Conservation (phyloP, 2,113 vertebrate species). For the Boleophthalmus pectinirostris region DNA sequence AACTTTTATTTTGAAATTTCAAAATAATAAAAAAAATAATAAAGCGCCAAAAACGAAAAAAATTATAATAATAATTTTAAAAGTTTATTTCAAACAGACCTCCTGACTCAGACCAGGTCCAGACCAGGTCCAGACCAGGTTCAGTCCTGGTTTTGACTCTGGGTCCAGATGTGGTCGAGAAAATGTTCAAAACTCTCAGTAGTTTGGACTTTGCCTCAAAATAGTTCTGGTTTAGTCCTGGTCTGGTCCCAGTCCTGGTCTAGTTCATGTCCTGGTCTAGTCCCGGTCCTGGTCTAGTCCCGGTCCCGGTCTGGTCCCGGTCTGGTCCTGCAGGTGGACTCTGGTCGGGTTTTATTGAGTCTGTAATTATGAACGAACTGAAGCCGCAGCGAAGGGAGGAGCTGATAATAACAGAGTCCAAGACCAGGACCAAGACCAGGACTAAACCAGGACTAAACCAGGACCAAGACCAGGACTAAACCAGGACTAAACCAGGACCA, state of each 20-base stretch:
- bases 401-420: neutral
- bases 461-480: neutral
- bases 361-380: neutral
- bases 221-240: neutral
- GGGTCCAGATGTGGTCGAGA: too few relatives aligned
- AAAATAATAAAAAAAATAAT: too few relatives aligned
- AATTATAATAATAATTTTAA: too few relatives aligned
- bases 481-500: neutral
- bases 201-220: too few relatives aligned
- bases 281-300: neutral
- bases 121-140: too few relatives aligned
- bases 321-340: constrained; percentile 1
- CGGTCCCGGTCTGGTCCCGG: neutral
- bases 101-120: too few relatives aligned
- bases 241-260: neutral
- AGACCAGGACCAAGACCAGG: neutral
- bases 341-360: constrained; percentile 3
- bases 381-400: neutral
- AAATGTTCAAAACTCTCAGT: too few relatives aligned
- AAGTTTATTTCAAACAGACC: too few relatives aligned
- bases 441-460: neutral
- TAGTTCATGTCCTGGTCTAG: neutral
- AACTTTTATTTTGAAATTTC: too few relatives aligned
- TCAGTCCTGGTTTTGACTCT: too few relatives aligned
- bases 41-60: too few relatives aligned